Percentiles rank a stretch among this genome's conserved stretches.
phyloP scores from a whole-genome alignment of 2,113 vertebrate species.

The Pristiophorus japonicus region DNA sequence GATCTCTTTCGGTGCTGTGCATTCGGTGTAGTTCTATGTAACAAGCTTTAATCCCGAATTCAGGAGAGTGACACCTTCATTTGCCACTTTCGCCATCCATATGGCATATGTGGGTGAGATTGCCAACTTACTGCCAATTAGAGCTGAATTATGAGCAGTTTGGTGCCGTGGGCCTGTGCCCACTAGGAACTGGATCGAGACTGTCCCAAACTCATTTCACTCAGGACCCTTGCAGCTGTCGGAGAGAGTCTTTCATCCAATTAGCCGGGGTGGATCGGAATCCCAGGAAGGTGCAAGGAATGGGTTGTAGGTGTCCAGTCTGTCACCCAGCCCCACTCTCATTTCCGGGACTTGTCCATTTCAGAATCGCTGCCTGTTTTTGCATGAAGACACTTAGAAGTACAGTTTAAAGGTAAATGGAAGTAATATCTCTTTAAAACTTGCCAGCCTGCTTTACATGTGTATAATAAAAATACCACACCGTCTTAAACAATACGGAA shows the following conservation, averaged over 20 bases:
- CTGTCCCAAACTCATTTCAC: neutral
- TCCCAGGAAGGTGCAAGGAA: neutral
- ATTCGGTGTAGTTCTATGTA: no score
- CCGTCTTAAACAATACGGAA: slow-evolving; percentile 40
- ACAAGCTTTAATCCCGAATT: neutral
- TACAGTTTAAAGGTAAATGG: neutral
- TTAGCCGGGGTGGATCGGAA: neutral
- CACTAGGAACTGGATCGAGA: neutral
- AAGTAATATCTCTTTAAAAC: neutral
- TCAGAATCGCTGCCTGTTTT: neutral
- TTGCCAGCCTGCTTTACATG: neutral
- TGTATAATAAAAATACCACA: neutral
- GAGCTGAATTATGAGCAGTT: slow-evolving; percentile 10
- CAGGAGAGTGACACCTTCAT: slow-evolving; percentile 16
- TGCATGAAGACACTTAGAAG: neutral
- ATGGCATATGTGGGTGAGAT: neutral
- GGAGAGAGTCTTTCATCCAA: neutral
- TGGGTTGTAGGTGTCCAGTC: neutral
- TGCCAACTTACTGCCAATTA: slow-evolving; percentile 29
- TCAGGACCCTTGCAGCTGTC: slow-evolving; percentile 2
- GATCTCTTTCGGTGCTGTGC: no score
- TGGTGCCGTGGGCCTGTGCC: neutral
- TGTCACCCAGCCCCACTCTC: neutral
- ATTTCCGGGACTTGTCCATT: neutral
- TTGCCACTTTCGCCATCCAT: neutral